Evolutionary conservation across 2,797 vertebrate species (phyloP), one percentile per base, ranked within the genome.

Genomic region (Vespertilio murinus): DNA sequence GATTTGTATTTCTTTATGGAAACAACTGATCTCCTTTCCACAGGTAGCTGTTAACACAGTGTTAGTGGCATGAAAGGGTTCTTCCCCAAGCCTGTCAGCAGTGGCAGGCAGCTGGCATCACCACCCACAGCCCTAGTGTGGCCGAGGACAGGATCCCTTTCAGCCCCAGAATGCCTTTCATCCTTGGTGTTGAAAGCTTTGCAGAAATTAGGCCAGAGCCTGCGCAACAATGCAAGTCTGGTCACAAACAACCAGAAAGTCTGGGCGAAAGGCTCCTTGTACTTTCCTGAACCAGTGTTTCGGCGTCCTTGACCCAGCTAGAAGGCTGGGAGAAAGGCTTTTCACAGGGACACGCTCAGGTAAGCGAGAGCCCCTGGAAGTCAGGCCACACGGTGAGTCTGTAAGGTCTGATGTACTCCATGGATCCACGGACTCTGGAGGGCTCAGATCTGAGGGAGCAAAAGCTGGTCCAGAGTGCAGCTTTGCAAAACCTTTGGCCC

Each of bases 131-230:
- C 25, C 61, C 67, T 2, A 5, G n/a, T 1, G 20, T 82, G 54
- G 54, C 14, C 25, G 54, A 25, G 25, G 64, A 45, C 8, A 70
- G 75, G 84, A 28, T 33, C 65, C 78, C 70, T 85, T 89, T 82
- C 90, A 95, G 52, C 85, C 85, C 77, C 13, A 87, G 64, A 85
- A 78, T 90, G 92, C 69, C 84, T 95, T 96, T 97, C 85, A 94
- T 93, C 95, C 69, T 69, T 28, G 0, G 40, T n/a, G 25, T 52
- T 88, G 73, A 86, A 79, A 96, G 93, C 87, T 28, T 90, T 94
- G 59, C 0, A 1, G 71, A 93, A 96, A 93, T 61, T 38, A 91
- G 95, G 81, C 84, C 95, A 95, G 70, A 45, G 89, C 75, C 79
- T 80, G 73, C 30, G 86, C 84, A 92, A 90, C 69, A 61, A 56